phyloP scores from a whole-genome alignment of 2,797 vertebrate species.

The Acrossocheilus fasciatus region DNA sequence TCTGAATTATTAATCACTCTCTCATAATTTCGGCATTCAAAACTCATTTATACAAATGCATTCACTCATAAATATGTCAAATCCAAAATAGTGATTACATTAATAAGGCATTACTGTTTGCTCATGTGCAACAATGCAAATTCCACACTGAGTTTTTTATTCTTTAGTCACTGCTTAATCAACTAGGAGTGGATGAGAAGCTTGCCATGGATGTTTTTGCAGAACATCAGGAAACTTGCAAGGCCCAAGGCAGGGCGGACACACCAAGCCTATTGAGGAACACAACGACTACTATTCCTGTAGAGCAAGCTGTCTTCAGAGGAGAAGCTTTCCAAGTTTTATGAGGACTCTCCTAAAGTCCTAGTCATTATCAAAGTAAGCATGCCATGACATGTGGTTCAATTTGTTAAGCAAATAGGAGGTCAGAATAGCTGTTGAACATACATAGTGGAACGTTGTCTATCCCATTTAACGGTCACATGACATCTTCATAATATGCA shows the following conservation, averaged over 20 bases:
- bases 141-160: neutral
- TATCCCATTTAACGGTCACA: constrained; percentile 52
- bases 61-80: neutral
- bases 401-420: constrained; percentile 58
- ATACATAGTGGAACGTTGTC: constrained; percentile 49
- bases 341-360: neutral
- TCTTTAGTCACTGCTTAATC: neutral
- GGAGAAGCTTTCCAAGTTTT: neutral
- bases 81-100: neutral
- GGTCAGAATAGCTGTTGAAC: constrained; percentile 45
- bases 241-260: neutral
- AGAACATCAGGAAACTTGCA: neutral
- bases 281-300: neutral
- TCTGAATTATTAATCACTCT: neutral
- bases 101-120: neutral
- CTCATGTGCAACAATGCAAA: neutral
- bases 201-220: neutral
- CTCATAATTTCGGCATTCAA: neutral
- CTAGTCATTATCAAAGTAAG: neutral
- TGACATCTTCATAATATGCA: constrained; percentile 52
- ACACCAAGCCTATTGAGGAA: neutral
- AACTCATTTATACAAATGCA: neutral
- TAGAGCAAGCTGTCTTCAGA: neutral
- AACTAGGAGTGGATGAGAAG: neutral
- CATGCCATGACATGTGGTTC: constrained; percentile 38